Percentiles rank a stretch among this genome's conserved stretches.
phyloP scores from a whole-genome alignment of 2,113 vertebrate species.

The Ailuropoda melanoleuca region DNA sequence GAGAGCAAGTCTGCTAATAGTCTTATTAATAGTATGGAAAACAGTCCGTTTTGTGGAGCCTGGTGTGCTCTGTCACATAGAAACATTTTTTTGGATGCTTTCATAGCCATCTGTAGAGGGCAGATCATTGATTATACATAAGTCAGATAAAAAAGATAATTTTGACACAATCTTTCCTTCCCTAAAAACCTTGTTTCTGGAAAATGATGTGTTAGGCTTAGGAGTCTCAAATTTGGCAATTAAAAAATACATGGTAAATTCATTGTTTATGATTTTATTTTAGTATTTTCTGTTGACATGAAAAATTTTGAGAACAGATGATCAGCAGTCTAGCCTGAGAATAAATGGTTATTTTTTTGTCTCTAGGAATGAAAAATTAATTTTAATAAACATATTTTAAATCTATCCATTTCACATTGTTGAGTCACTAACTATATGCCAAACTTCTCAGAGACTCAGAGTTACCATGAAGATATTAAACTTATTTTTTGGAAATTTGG shows the following conservation, averaged over 20 bases:
- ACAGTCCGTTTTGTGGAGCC: constrained; percentile 71
- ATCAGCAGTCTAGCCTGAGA: constrained; percentile 47
- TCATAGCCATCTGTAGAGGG: constrained; percentile 81
- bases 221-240: neutral
- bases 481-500: constrained; percentile 4
- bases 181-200: constrained; percentile 73
- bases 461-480: neutral
- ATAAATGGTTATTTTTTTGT: constrained; percentile 50
- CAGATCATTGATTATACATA: constrained; percentile 81
- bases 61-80: constrained; percentile 75
- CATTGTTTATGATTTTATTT: constrained; percentile 50
- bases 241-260: constrained; percentile 54
- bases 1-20: constrained; percentile 63
- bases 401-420: constrained; percentile 37
- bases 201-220: constrained; percentile 55
- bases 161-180: constrained; percentile 75
- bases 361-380: constrained; percentile 33
- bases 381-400: constrained; percentile 62
- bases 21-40: constrained; percentile 64
- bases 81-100: constrained; percentile 80
- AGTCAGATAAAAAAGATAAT: constrained; percentile 80
- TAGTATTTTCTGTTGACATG: constrained; percentile 66
- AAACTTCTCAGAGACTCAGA: constrained; percentile 37
- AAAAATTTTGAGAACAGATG: constrained; percentile 69
- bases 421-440: neutral